Percentiles rank a stretch among this genome's conserved stretches.
Conservation (phyloP, 1,140 invertebrate species). For the Eubasilissa regina region DNA sequence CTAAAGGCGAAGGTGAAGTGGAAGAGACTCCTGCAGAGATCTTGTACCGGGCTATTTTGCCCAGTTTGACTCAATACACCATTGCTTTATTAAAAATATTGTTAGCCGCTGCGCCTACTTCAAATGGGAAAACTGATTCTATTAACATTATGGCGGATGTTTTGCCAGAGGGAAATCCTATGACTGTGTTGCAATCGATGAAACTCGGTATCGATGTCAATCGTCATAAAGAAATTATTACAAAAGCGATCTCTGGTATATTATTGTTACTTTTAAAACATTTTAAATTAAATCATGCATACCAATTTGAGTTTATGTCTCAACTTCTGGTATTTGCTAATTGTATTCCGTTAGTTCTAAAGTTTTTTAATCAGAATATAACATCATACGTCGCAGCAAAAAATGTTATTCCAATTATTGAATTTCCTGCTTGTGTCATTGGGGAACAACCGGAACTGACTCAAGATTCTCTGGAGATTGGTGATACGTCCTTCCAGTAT, state of each 20-base stretch:
- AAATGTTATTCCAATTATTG: conserved; percentile 94
- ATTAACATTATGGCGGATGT: conserved; percentile 99
- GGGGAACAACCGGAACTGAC: conserved; percentile 96
- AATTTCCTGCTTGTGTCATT: conserved; percentile 97
- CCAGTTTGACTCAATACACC: conserved; percentile 96
- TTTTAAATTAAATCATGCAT: conserved; percentile 99
- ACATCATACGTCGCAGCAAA: conserved; percentile 95
- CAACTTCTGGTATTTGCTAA: conserved; percentile 99
- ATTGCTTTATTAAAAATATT: conserved; percentile 98
- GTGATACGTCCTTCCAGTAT: conserved; percentile 85
- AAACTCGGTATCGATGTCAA: conserved; percentile 98
- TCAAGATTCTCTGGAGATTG: conserved; percentile 93
- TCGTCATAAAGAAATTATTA: conserved; percentile 98
- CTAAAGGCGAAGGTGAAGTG: conserved; percentile 82
- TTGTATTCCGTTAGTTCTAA: conserved; percentile 97
- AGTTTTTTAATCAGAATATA: conserved; percentile 99
- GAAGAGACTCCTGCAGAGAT: conserved; percentile 88
- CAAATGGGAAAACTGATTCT: conserved; percentile 97
- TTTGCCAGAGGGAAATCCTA: conserved; percentile 96
- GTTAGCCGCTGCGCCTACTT: conserved; percentile 96
- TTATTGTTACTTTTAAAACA: conserved; percentile 95
- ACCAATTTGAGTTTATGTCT: conserved; percentile 99
- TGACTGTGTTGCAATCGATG: conserved; percentile 97
- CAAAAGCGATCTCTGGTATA: conserved; percentile 97
- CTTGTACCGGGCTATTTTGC: conserved; percentile 92